Conservation (phyloP, 2,888 invertebrate genomes). For the Lycaena phlaeas region DNA sequence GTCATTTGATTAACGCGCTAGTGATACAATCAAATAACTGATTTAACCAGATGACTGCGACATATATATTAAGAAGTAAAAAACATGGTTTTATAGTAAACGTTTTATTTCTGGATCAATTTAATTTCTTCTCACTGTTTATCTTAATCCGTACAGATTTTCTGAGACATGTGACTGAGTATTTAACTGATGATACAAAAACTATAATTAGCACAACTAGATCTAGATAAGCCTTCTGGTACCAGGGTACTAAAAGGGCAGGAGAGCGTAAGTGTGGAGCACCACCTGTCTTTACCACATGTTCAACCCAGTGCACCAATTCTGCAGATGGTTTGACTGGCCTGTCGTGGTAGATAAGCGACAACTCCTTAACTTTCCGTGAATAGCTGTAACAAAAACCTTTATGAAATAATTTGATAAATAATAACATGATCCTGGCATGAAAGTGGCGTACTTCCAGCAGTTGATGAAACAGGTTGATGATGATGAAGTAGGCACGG, state of each 20-base stretch:
- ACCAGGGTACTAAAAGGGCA: conserved; percentile 33
- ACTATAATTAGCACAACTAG: conserved; percentile 13
- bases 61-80: too few species aligned
- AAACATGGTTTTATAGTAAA: too few species aligned
- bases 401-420: too few species aligned
- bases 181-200: neutral
- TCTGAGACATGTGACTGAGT: neutral
- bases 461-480: too few species aligned
- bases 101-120: too few species aligned
- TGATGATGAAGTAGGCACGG: too few species aligned
- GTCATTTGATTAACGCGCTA: too few species aligned
- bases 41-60: too few species aligned
- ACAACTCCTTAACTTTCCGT: conserved; percentile 31
- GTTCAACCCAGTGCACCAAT: conserved; percentile 40
- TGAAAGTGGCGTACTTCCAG: too few species aligned
- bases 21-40: too few species aligned
- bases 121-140: too few species aligned
- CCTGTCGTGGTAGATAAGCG: conserved; percentile 35
- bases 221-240: conserved; percentile 40
- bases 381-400: conserved; percentile 30
- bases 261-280: conserved; percentile 32
- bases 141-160: neutral
- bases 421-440: too few species aligned
- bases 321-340: conserved; percentile 29
- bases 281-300: conserved; percentile 36